Conservation (phyloP, 2,888 invertebrate genomes). For the Melangyna quadrimaculata region DNA sequence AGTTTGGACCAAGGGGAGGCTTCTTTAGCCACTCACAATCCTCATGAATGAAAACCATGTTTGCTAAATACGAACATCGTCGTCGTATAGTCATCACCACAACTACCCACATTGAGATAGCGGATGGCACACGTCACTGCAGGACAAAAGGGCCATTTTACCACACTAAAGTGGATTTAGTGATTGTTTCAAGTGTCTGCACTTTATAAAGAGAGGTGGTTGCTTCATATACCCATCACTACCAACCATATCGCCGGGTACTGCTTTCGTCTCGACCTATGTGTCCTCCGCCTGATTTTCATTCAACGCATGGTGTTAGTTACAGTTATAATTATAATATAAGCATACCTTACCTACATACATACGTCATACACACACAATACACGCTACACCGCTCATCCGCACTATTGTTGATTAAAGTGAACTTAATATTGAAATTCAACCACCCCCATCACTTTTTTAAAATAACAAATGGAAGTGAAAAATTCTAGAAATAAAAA, state of each 20-base stretch:
- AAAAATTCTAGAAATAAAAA: slow-evolving; percentile 21
- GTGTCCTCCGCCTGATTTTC: slow-evolving; percentile 26
- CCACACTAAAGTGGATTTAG: slow-evolving; percentile 62
- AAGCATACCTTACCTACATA: no score
- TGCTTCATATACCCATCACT: background rate
- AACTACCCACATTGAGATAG: background rate
- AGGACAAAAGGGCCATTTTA: slow-evolving; percentile 62
- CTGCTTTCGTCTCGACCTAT: slow-evolving; percentile 20
- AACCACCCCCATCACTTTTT: slow-evolving; percentile 20
- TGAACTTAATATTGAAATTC: slow-evolving; percentile 24
- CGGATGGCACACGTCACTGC: slow-evolving; percentile 39
- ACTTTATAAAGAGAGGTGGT: slow-evolving; percentile 61
- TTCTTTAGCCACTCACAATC: slow-evolving; percentile 22
- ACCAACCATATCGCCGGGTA: background rate
- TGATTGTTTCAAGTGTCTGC: slow-evolving; percentile 70
- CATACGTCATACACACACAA: no score
- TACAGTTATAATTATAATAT: no score
- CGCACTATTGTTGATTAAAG: slow-evolving; percentile 15
- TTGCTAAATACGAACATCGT: slow-evolving; percentile 47
- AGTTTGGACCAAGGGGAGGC: background rate
- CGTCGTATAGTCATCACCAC: background rate
- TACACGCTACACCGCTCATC: background rate
- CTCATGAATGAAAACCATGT: slow-evolving; percentile 51
- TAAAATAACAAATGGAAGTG: background rate
- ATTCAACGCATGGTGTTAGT: slow-evolving; percentile 37